phyloP scores from a whole-genome alignment of 2,113 vertebrate species.

The Gopherus evgoodei region DNA sequence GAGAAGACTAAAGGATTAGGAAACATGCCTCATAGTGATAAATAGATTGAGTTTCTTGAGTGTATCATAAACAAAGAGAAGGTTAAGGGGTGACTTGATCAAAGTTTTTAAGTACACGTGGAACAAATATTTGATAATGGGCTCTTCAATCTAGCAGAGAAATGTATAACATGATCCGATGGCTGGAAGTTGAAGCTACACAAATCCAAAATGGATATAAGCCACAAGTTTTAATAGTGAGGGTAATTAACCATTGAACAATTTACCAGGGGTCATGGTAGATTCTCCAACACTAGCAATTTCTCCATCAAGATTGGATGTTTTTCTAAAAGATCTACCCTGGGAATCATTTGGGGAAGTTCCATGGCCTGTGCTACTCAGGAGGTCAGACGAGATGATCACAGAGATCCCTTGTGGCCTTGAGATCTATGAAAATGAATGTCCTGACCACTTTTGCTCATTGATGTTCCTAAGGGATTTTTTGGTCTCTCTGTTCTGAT shows the following conservation, averaged over 20 bases:
- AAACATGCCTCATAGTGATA: neutral
- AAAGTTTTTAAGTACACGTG: neutral
- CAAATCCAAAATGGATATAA: neutral
- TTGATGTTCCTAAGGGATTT: too few relatives aligned
- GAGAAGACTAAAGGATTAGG: neutral
- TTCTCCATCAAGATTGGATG: neutral
- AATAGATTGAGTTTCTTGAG: neutral
- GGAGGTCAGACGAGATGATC: neutral
- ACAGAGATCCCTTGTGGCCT: too few relatives aligned
- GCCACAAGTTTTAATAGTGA: neutral
- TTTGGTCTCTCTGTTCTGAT: too few relatives aligned
- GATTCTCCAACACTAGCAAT: neutral
- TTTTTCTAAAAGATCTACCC: neutral
- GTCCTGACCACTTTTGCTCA: too few relatives aligned
- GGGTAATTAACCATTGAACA: neutral
- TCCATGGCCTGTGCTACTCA: neutral
- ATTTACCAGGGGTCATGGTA: neutral
- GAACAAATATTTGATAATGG: neutral
- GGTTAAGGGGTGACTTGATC: neutral
- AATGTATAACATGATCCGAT: neutral
- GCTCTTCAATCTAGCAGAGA: neutral
- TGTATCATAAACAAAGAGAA: neutral
- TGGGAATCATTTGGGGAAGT: neutral
- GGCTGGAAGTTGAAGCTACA: neutral
- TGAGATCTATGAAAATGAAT: too few relatives aligned